A percentile compares a stretch with the other conserved stretches of the same genome.
phyloP scores from a whole-genome alignment of 2,113 vertebrate genomes.

The Triplophysa tibetana region DNA sequence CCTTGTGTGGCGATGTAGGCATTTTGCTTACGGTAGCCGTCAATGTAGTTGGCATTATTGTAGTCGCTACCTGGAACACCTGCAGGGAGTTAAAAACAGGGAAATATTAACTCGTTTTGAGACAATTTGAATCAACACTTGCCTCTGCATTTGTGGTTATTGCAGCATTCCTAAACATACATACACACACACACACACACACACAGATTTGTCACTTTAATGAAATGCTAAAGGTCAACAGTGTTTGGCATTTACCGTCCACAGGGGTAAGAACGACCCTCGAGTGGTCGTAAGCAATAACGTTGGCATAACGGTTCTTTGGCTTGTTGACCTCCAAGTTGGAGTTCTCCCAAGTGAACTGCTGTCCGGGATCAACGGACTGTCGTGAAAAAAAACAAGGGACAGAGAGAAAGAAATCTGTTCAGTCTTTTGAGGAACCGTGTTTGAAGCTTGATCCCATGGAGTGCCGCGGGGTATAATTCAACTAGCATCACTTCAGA shows the following conservation, averaged over 20 bases:
- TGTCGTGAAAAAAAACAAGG: slow-evolving; percentile 52
- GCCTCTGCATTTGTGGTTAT: slow-evolving; percentile 3
- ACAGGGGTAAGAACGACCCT: slow-evolving; percentile 90
- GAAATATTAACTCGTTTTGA: background rate
- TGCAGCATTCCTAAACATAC: slow-evolving; percentile 15
- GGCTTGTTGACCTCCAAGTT: slow-evolving; percentile 97
- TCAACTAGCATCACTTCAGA: slow-evolving; percentile 35
- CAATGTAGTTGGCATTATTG: slow-evolving; percentile 94
- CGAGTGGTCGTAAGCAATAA: slow-evolving; percentile 95
- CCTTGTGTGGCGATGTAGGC: slow-evolving; percentile 97
- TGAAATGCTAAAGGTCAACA: slow-evolving; percentile 16
- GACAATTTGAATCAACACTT: background rate
- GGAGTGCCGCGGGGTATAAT: slow-evolving; percentile 41
- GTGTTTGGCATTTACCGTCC: slow-evolving; percentile 79
- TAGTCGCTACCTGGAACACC: slow-evolving; percentile 94
- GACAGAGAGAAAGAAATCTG: background rate
- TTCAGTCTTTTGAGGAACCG: slow-evolving; percentile 33
- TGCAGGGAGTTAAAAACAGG: slow-evolving; percentile 48
- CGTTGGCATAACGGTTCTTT: slow-evolving; percentile 97
- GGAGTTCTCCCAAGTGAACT: slow-evolving; percentile 98
- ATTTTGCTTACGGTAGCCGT: slow-evolving; percentile 96
- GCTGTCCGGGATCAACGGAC: slow-evolving; percentile 94
- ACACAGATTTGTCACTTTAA: slow-evolving; percentile 22
- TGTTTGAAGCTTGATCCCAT: slow-evolving; percentile 28
- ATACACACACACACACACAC: too few relatives aligned